phyloP scores from a whole-genome alignment of 2,888 invertebrate genomes.

The Ethmia dodecea region DNA sequence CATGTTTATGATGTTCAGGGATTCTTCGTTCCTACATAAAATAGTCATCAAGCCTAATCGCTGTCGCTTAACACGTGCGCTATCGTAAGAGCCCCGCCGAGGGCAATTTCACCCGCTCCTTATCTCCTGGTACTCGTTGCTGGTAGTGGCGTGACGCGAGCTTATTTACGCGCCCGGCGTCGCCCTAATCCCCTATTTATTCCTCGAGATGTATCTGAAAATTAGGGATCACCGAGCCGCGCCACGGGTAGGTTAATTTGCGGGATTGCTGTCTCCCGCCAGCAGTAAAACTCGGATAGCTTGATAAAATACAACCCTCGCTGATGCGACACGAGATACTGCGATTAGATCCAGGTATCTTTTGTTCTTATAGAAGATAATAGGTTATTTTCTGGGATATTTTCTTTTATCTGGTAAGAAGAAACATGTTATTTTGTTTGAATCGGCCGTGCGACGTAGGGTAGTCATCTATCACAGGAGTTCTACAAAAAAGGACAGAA shows the following conservation, averaged over 20 bases:
- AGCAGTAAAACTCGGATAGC: slow-evolving; percentile 31
- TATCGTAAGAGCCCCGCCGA: slow-evolving; percentile 31
- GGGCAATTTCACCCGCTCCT: slow-evolving; percentile 59
- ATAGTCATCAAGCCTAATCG: slow-evolving; percentile 1
- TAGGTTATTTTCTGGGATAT: slow-evolving; percentile 27
- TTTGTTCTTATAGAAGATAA: slow-evolving; percentile 31
- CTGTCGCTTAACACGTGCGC: slow-evolving; percentile 28
- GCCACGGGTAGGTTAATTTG: slow-evolving; percentile 59
- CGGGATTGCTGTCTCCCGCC: slow-evolving; percentile 36
- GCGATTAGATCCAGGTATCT: slow-evolving; percentile 32
- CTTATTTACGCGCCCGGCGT: slow-evolving; percentile 71
- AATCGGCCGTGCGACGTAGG: too few species aligned
- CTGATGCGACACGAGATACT: slow-evolving; percentile 40
- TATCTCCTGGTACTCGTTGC: slow-evolving; percentile 52
- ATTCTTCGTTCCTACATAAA: background rate
- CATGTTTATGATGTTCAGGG: too few species aligned
- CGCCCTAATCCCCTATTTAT: slow-evolving; percentile 75
- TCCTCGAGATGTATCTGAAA: slow-evolving; percentile 75
- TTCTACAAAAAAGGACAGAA: too few species aligned
- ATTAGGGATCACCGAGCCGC: slow-evolving; percentile 73
- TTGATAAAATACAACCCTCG: slow-evolving; percentile 35
- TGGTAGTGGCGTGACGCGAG: slow-evolving; percentile 57
- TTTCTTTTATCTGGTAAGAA: slow-evolving; percentile 5
- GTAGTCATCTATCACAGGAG: too few species aligned
- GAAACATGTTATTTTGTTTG: too few species aligned